These are phyloP conservation scores for Oceanodroma leucorhoa DNA, from an alignment of 2,797 vertebrate genomes.

Conservation along the genomic window DNA sequence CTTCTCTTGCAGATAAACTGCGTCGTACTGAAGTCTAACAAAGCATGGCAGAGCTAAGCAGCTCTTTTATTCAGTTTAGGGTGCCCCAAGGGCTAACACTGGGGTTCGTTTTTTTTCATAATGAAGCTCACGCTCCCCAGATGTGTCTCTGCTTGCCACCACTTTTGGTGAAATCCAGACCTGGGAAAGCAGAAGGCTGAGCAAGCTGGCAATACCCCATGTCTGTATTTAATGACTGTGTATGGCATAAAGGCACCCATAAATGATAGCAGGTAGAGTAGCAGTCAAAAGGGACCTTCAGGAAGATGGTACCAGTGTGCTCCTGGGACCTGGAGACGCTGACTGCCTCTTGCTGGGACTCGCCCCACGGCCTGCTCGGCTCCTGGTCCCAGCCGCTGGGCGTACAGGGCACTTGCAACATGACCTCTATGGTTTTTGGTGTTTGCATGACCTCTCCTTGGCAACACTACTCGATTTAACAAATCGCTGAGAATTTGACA, in stretches of 20 bases:
- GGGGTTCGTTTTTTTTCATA: not conserved
- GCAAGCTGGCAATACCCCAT: not conserved
- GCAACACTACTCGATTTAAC: not conserved
- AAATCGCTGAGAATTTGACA: not conserved
- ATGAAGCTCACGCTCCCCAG: not conserved
- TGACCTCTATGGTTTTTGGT: not conserved
- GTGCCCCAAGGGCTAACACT: not conserved
- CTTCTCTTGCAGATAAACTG: not conserved
- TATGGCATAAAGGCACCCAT: not conserved
- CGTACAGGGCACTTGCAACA: not conserved
- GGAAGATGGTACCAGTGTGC: not conserved
- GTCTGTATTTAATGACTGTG: not conserved
- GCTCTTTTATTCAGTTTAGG: not conserved
- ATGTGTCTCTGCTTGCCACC: not conserved
- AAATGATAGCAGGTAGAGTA: not conserved
- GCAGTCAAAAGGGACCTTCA: not conserved
- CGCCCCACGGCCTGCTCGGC: rapidly evolving
- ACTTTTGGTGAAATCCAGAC: not conserved
- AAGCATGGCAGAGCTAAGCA: not conserved
- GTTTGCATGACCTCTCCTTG: not conserved
- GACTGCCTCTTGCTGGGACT: not conserved
- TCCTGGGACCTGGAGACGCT: not conserved
- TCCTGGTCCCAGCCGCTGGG: not conserved
- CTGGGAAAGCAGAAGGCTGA: not conserved
- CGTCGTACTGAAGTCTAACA: not conserved